Conservation (phyloP, 2,888 invertebrate species). For the Rosalia funebris region DNA sequence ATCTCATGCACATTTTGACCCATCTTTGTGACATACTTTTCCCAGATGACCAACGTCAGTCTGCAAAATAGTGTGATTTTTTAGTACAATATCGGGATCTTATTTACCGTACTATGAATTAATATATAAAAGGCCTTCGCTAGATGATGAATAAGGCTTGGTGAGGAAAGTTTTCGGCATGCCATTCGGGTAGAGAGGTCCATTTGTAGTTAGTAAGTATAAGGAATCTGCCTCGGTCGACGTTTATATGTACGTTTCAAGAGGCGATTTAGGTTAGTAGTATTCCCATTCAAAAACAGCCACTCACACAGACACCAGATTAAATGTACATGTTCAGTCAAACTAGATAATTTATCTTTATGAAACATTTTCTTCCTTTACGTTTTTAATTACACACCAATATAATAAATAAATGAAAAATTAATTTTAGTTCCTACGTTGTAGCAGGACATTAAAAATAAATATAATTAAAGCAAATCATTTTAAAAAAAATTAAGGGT, state of each 20-base stretch:
- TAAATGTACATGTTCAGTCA: conserved; percentile 8
- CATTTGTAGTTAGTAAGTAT: conserved; percentile 35
- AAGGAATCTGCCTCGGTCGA: conserved; percentile 1
- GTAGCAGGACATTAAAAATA: too few species aligned
- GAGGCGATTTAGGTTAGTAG: conserved; percentile 31
- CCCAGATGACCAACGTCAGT: background rate
- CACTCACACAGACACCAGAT: conserved; percentile 9
- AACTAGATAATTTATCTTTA: too few species aligned
- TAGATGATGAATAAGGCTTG: conserved; percentile 55
- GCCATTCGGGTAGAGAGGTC: conserved; percentile 25
- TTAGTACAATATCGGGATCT: background rate
- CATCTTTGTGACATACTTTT: background rate
- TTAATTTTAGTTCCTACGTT: too few species aligned
- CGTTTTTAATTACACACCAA: background rate
- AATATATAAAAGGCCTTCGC: conserved; percentile 51
- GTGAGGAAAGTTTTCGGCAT: conserved; percentile 42
- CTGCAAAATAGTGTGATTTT: conserved; percentile 21
- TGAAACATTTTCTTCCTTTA: conserved; percentile 22
- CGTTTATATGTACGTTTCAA: background rate
- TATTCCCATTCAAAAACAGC: background rate
- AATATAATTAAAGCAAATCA: too few species aligned
- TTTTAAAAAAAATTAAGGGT: too few species aligned
- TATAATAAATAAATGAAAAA: too few species aligned
- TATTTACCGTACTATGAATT: conserved; percentile 26
- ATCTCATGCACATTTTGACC: conserved; percentile 10